Evolutionary conservation across 2,113 vertebrate species (phyloP).

Genomic region (Syngnathoides biaculeatus): DNA sequence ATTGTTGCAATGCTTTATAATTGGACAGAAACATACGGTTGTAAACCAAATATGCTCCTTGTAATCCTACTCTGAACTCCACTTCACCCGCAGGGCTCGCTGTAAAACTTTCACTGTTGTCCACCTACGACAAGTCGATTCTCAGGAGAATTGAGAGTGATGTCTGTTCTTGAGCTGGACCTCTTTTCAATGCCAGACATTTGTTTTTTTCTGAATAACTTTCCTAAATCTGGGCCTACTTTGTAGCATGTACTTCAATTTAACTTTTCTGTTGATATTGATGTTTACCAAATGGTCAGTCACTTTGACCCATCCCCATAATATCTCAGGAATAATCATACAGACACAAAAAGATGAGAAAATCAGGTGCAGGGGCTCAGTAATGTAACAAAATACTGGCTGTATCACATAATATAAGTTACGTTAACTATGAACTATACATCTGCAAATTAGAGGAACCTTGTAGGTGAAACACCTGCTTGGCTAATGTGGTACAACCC

Average conservation of each 20-base stretch:
- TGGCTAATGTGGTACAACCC: too few relatives aligned
- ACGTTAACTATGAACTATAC: background rate
- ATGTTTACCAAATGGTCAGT: background rate
- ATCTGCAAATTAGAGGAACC: too few relatives aligned
- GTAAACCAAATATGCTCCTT: background rate
- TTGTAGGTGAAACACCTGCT: too few relatives aligned
- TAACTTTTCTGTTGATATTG: background rate
- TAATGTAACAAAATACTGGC: background rate
- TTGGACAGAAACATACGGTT: background rate
- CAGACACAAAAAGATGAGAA: background rate
- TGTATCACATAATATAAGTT: background rate
- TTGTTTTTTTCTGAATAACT: background rate
- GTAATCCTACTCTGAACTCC: background rate
- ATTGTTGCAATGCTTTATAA: background rate
- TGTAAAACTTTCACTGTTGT: background rate
- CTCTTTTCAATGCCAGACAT: background rate
- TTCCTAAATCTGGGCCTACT: background rate
- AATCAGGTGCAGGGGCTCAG: background rate
- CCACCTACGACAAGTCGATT: background rate
- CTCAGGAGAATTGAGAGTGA: background rate
- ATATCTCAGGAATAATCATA: background rate
- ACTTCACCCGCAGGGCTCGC: background rate
- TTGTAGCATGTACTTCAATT: background rate
- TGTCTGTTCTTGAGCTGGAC: background rate
- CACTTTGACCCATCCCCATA: background rate